These are phyloP conservation scores for Drosophila planitibia DNA, from an alignment of 2,888 invertebrate genomes.

Conservation along the genomic window DNA sequence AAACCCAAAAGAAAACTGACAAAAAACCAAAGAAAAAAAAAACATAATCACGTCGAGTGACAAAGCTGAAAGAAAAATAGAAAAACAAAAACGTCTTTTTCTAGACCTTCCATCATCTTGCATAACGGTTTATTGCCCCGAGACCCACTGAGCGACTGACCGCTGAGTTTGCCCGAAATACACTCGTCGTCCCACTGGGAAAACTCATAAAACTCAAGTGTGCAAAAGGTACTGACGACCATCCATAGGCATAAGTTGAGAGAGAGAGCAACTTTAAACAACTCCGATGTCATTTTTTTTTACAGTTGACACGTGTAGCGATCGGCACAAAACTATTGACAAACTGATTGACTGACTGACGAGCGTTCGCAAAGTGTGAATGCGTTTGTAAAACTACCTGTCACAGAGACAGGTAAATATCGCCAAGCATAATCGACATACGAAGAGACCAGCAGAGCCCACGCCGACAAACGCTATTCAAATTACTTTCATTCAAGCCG, in stretches of 20 bases:
- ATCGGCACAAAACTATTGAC: constrained; percentile 46
- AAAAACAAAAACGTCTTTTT: constrained; percentile 11
- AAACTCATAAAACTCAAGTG: constrained; percentile 53
- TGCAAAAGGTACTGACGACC: constrained; percentile 40
- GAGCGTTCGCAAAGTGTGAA: constrained; percentile 56
- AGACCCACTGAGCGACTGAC: constrained; percentile 31
- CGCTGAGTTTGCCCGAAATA: constrained; percentile 54
- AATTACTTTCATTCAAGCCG: constrained; percentile 71
- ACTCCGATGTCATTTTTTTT: constrained; percentile 28
- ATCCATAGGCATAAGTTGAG: not conserved
- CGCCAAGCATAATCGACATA: constrained; percentile 3
- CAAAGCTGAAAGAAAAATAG: constrained; percentile 34
- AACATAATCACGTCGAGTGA: constrained; percentile 32
- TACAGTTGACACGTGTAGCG: constrained; percentile 64
- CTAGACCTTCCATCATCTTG: constrained; percentile 56
- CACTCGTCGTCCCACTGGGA: constrained; percentile 20
- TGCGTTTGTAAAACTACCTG: constrained; percentile 55
- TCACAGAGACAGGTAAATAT: constrained; percentile 48
- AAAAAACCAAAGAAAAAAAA: constrained; percentile 7
- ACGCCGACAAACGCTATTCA: constrained; percentile 65
- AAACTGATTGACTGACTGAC: constrained; percentile 32
- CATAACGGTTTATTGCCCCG: constrained; percentile 55
- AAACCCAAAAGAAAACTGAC: constrained; percentile 15
- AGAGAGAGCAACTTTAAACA: constrained; percentile 25
- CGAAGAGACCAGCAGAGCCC: constrained; percentile 21